A percentile compares a stretch with the other conserved stretches of the same genome.
phyloP scores from a whole-genome alignment of 2,113 vertebrate species.

The Anoura caudifer region DNA sequence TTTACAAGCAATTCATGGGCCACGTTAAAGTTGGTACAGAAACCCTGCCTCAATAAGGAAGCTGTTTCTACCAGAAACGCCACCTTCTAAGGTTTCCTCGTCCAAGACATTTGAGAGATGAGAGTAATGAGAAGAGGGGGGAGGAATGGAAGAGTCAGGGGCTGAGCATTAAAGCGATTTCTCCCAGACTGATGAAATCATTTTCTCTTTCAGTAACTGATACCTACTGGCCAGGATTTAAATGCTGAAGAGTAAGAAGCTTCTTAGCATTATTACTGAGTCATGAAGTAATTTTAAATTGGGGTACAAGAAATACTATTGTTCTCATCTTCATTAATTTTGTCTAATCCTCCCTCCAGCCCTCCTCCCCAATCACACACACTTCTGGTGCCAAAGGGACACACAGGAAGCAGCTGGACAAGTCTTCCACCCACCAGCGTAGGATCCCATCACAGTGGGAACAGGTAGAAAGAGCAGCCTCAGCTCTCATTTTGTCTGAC shows the following conservation, averaged over 20 bases:
- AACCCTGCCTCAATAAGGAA: background rate
- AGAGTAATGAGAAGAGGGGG: background rate
- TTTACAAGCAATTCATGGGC: background rate
- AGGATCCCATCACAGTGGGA: background rate
- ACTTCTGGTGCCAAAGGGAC: background rate
- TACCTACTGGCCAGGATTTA: conserved; percentile 26
- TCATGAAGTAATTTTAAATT: conserved; percentile 32
- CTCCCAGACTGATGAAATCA: conserved; percentile 14
- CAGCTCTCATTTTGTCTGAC: background rate
- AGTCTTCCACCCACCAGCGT: background rate
- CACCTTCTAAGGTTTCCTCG: conserved; percentile 27
- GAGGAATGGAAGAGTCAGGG: background rate
- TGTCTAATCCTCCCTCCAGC: background rate
- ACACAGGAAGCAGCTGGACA: background rate
- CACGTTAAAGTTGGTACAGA: background rate
- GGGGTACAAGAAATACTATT: background rate
- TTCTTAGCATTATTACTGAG: conserved; percentile 2
- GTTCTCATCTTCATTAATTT: conserved; percentile 1
- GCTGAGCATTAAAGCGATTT: conserved; percentile 35
- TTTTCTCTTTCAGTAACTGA: conserved; percentile 58
- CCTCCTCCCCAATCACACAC: background rate
- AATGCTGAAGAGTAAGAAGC: background rate
- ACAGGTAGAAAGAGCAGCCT: background rate
- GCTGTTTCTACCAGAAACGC: background rate
- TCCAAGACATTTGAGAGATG: conserved; percentile 10